A percentile compares a stretch with the other conserved stretches of the same genome.
These are phyloP conservation scores for Macropus fuliginosus DNA, from an alignment of 2,797 vertebrate species.

Conservation along the genomic window DNA sequence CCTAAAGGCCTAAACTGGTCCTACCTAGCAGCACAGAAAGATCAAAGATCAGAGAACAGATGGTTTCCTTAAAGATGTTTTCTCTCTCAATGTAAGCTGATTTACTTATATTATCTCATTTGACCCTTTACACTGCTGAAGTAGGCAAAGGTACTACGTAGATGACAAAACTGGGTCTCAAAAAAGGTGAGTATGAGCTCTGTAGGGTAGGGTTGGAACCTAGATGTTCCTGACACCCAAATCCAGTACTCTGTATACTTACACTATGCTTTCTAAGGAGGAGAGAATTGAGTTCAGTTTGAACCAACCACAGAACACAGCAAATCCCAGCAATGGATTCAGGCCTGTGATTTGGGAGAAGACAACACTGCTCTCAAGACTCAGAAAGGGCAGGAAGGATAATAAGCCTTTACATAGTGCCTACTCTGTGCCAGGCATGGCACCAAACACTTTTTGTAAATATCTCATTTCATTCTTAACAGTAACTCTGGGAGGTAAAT, in stretches of 20 bases:
- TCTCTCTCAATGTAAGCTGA: not conserved
- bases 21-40: not conserved
- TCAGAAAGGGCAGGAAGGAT: not conserved
- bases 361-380: not conserved
- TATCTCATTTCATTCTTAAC: not conserved
- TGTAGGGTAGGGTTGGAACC: not conserved
- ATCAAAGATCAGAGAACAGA: not conserved
- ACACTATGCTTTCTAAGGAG: not conserved
- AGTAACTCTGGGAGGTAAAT: not conserved
- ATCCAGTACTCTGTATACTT: not conserved
- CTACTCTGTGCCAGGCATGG: not conserved
- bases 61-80: not conserved
- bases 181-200: not conserved
- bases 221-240: not conserved
- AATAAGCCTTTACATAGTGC: not conserved
- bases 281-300: not conserved
- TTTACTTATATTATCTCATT: not conserved
- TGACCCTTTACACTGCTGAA: not conserved
- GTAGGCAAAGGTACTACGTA: not conserved
- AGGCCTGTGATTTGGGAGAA: not conserved
- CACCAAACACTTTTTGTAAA: not conserved
- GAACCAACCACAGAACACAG: not conserved
- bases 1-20: not conserved
- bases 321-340: not conserved
- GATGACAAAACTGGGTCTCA: not conserved